Evolutionary conservation across 2,888 invertebrate genomes (phyloP).

Genomic region (Caenorhabditis doughertyi): DNA sequence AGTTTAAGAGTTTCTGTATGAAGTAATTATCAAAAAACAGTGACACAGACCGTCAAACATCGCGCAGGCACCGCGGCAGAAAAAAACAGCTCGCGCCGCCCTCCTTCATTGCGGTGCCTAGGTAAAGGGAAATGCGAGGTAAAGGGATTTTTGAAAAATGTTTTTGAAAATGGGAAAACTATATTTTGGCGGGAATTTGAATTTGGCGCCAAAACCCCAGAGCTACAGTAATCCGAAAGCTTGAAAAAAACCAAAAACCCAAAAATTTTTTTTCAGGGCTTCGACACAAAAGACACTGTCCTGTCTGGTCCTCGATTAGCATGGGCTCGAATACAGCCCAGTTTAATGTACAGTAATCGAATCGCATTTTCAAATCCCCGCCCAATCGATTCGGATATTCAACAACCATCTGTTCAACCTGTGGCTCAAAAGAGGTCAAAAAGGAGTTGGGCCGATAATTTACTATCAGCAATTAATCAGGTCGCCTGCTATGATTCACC

Average conservation of each 20-base stretch:
- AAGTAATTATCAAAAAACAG: too few species aligned
- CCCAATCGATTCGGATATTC: slow-evolving; percentile 41
- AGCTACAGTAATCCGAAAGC: too few species aligned
- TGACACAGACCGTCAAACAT: too few species aligned
- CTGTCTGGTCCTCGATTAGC: slow-evolving; percentile 78
- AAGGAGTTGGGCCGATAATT: slow-evolving; percentile 79
- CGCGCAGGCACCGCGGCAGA: too few species aligned
- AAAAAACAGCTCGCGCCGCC: too few species aligned
- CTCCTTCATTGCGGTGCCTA: too few species aligned
- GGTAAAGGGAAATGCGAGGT: too few species aligned
- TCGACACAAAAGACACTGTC: slow-evolving; percentile 80
- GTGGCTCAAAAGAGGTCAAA: slow-evolving; percentile 30
- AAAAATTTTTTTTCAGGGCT: slow-evolving; percentile 73
- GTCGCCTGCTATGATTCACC: slow-evolving; percentile 81
- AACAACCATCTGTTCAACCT: slow-evolving; percentile 42
- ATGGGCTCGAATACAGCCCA: slow-evolving; percentile 77
- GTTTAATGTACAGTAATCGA: slow-evolving; percentile 73
- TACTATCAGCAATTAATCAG: slow-evolving; percentile 76
- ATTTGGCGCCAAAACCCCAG: not conserved
- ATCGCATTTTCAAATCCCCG: slow-evolving; percentile 71
- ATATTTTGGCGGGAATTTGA: too few species aligned
- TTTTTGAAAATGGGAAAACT: too few species aligned
- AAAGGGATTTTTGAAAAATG: too few species aligned
- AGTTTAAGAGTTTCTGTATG: too few species aligned
- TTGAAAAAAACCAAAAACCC: not conserved